Base-by-base conservation (phyloP, 2,797 vertebrate species). In the Chaetodon trifasciatus region DNA sequence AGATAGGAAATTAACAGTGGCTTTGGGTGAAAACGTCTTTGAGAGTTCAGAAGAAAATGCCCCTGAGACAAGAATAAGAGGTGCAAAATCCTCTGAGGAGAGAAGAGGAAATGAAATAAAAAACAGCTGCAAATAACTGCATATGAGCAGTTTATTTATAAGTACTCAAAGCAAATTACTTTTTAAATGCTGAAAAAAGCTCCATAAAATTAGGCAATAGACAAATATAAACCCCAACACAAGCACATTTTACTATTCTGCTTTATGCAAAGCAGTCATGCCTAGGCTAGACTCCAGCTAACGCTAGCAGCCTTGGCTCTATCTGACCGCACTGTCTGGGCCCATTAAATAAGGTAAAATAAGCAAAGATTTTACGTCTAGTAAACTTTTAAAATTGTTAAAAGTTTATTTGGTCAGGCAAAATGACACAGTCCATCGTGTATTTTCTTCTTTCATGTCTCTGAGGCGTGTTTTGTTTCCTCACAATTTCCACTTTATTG, bases 1-100 rank as follows among this genome's bases (percentile, higher is more conserved):
- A 74, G 79, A 87, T 87, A 85, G 91, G 91, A 92, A 93, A 92
- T 91, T 88, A 94, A 91, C 84, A 83, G 90, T 90, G 88, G 90
- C 87, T 91, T 87, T 88, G 86, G 85, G 89, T 87, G 90, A 93
- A 93, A 91, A 93, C 37, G 74, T 88, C 81, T 86, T 66, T 23
- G 78, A 79, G 84, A 86, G 85, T 91, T 93, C 82, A 89, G 74
- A 76, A 84, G 70, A 74, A 86, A 91, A 86, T 88, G 76, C 74
- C 81, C 84, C 70, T 0, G 83, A 78, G 89, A 87, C 89, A n/a
- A 78, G 83, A 88, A 85, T 78, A 72, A 80, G 74, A 89, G 87
- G 88, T 90, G 87, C 82, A 89, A 91, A 90, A 78, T 75, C 78
- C 67, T 81, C 76, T 72, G 79, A 81, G 80, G 75, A 75, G 61